Conservation (phyloP, 2,113 vertebrate genomes). For the Dermatemys mawii region DNA sequence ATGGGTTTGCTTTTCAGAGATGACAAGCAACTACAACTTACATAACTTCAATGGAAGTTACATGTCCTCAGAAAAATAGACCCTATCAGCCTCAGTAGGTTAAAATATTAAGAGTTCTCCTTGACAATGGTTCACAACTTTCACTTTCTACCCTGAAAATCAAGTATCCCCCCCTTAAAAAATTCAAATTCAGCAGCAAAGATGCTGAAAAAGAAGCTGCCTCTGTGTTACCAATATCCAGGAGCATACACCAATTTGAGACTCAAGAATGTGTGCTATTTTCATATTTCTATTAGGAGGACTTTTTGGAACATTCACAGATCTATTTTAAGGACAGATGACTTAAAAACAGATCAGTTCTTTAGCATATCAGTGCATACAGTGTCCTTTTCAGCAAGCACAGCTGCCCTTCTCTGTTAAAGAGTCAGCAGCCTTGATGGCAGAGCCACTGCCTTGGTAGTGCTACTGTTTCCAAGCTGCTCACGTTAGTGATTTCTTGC, state of each 20-base stretch:
- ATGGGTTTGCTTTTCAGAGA: neutral
- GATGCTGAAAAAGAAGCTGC: neutral
- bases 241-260: neutral
- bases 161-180: neutral
- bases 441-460: neutral
- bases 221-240: neutral
- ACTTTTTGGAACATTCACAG: neutral
- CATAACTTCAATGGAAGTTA: neutral
- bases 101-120: neutral
- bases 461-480: neutral
- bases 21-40: neutral
- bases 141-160: neutral
- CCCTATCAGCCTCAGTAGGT: neutral
- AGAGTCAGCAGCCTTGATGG: neutral
- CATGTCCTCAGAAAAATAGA: neutral
- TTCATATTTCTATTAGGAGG: neutral
- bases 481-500: neutral
- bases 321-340: neutral
- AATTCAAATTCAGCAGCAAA: neutral
- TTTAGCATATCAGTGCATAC: too few relatives aligned
- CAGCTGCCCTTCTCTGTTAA: neutral
- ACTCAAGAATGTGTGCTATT: neutral
- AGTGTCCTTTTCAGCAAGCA: neutral
- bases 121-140: neutral
- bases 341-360: neutral